Percentiles rank a stretch among this genome's conserved stretches.
Evolutionary conservation across 2,113 vertebrate genomes (phyloP).

Genomic region (Turdus rufiventris): DNA sequence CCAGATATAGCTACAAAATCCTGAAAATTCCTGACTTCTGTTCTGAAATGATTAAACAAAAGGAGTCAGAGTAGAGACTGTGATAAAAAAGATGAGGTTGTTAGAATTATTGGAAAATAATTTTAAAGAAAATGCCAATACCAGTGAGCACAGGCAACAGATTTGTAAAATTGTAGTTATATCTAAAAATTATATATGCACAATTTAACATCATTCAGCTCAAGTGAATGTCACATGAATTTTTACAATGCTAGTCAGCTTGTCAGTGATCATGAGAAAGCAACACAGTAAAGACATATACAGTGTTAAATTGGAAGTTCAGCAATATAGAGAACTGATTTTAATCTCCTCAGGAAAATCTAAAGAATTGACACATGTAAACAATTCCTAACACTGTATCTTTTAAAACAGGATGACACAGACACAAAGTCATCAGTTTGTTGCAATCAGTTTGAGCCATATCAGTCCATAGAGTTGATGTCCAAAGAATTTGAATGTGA

Average conservation of each 20-base stretch:
- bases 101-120: not conserved
- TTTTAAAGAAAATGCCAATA: not conserved
- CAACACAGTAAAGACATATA: not conserved
- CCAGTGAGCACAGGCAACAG: not conserved
- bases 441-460: not conserved
- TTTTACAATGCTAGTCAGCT: not conserved
- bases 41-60: not conserved
- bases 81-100: not conserved
- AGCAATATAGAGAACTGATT: not conserved
- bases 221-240: not conserved
- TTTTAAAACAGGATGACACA: not conserved
- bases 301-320: not conserved
- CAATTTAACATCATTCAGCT: not conserved
- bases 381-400: not conserved
- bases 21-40: not conserved
- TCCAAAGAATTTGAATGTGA: not conserved
- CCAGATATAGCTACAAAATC: not conserved
- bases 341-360: not conserved
- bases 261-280: not conserved
- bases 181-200: not conserved
- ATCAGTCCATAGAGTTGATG: not conserved
- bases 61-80: not conserved
- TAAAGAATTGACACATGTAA: not conserved
- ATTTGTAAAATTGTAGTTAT: not conserved
- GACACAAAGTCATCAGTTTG: not conserved